These are phyloP conservation scores for Diploscapter pachys DNA, from an alignment of 1,140 invertebrate genomes.

Conservation along the genomic window DNA sequence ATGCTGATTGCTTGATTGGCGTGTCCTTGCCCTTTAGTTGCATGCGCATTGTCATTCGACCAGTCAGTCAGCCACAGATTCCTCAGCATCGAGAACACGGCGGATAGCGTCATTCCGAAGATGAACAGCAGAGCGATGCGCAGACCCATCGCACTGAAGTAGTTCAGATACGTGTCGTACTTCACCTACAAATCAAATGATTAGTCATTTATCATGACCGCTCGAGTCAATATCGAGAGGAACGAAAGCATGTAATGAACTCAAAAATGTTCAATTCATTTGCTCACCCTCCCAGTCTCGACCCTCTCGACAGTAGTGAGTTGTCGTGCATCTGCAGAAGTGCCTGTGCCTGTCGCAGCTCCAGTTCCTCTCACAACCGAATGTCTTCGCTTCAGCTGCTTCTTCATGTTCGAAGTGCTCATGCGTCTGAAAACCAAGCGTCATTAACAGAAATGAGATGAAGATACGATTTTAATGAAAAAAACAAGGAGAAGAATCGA, in stretches of 20 bases:
- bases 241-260: too few relatives aligned
- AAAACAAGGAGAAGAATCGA: too few relatives aligned
- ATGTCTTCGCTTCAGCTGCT: neutral
- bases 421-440: constrained; percentile 17
- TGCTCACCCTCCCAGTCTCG: constrained; percentile 51
- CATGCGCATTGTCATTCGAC: constrained; percentile 43
- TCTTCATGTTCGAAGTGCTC: constrained; percentile 25
- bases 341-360: neutral
- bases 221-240: too few relatives aligned
- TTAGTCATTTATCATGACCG: too few relatives aligned
- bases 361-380: neutral
- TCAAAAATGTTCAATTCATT: too few relatives aligned
- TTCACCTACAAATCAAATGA: constrained; percentile 43
- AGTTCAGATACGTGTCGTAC: constrained; percentile 42
- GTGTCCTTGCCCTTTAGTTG: constrained; percentile 17
- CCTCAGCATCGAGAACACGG: constrained; percentile 50
- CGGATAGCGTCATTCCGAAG: constrained; percentile 45
- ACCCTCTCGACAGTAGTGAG: constrained; percentile 45
- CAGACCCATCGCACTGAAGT: constrained; percentile 54
- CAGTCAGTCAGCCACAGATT: constrained; percentile 58
- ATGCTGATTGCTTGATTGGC: constrained; percentile 25
- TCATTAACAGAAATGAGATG: too few relatives aligned
- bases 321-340: constrained; percentile 33
- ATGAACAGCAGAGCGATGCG: constrained; percentile 45
- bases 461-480: too few relatives aligned